phyloP scores from a whole-genome alignment of 2,797 vertebrate species.

The Coregonus ussuriensis region DNA sequence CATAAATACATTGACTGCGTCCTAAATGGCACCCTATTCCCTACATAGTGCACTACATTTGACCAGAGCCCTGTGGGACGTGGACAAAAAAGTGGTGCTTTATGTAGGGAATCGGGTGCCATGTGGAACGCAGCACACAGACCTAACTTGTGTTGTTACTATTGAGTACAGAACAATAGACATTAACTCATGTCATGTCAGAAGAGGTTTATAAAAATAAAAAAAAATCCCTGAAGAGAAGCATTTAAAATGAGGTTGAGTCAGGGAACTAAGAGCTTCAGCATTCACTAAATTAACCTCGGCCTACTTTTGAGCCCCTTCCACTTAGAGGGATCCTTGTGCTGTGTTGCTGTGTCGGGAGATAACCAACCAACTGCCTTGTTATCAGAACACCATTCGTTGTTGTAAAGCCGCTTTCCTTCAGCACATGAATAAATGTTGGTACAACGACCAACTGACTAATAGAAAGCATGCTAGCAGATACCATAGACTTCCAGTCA shows the following conservation, averaged over 20 bases:
- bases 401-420: slow-evolving; percentile 48
- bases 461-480: no score
- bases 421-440: slow-evolving; percentile 34
- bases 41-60: no score
- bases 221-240: slow-evolving; percentile 48
- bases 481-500: no score
- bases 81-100: no score
- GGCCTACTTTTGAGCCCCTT: slow-evolving; percentile 56
- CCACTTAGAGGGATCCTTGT: not conserved
- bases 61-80: no score
- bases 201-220: slow-evolving; percentile 51
- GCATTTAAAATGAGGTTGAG: slow-evolving; percentile 31
- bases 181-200: slow-evolving; percentile 70
- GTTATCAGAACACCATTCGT: slow-evolving; percentile 36
- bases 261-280: slow-evolving; percentile 60
- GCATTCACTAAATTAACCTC: slow-evolving; percentile 74
- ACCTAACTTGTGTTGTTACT: slow-evolving; percentile 41
- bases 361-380: slow-evolving; percentile 44
- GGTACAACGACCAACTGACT: slow-evolving; percentile 23
- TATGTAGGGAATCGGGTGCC: not conserved
- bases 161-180: slow-evolving; percentile 51
- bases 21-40: not conserved
- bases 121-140: not conserved
- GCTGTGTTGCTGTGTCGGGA: slow-evolving; percentile 26
- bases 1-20: not conserved